Evolutionary conservation across 92 coral and sea anemone genomes (phyloP).

Genomic region (Palythoa grandis): DNA sequence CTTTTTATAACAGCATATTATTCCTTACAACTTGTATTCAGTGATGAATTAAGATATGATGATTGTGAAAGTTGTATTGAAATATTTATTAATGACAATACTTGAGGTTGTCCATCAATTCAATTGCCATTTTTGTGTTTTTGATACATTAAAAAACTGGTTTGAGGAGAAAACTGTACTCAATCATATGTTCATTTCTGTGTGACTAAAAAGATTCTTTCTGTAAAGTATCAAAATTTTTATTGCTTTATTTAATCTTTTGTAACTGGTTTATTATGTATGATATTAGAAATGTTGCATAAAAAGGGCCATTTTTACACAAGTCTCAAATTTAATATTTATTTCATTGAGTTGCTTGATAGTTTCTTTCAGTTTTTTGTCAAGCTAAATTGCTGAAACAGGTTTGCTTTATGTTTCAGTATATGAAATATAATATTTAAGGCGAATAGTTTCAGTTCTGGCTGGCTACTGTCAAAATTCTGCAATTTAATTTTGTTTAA

Average conservation of each 20-base stretch:
- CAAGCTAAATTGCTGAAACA: neutral
- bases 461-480: neutral
- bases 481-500: neutral
- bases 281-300: neutral
- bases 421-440: neutral
- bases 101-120: neutral
- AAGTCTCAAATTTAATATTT: neutral
- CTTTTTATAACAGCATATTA: neutral
- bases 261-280: too few species aligned
- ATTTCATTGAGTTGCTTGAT: neutral
- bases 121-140: neutral
- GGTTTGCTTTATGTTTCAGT: neutral
- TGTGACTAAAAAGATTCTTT: neutral
- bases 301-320: neutral
- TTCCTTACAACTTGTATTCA: constrained; percentile 4
- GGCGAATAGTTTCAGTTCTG: neutral
- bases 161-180: neutral
- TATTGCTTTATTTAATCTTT: too few species aligned
- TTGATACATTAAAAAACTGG: neutral
- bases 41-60: neutral
- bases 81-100: constrained; percentile 16
- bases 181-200: neutral
- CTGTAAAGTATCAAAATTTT: too few species aligned
- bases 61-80: constrained; percentile 13
- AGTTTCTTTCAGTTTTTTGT: neutral